Conservation (phyloP, 2,113 vertebrate genomes). For the Forbesichthys agassizii region DNA sequence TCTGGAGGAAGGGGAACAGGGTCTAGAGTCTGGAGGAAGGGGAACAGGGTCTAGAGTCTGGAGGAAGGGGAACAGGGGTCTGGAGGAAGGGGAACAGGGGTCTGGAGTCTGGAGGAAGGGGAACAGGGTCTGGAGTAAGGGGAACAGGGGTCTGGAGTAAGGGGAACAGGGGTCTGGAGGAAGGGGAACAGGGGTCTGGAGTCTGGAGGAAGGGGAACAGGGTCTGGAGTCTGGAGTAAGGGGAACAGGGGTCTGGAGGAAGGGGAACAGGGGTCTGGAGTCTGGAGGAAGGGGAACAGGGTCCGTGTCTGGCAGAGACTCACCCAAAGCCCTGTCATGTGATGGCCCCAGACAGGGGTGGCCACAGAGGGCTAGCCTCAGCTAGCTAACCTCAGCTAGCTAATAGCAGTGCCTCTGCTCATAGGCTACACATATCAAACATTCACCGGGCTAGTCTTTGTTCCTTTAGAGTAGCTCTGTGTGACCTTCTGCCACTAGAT, state of each 20-base stretch:
- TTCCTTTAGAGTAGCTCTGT: too few relatives aligned
- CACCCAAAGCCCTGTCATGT: too few relatives aligned
- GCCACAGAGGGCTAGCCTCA: too few relatives aligned
- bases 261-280: not conserved
- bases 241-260: too few relatives aligned
- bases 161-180: too few relatives aligned
- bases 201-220: not conserved
- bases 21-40: constrained; percentile 2
- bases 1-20: not conserved
- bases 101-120: not conserved
- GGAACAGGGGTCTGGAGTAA: too few relatives aligned
- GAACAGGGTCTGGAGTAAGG: not conserved
- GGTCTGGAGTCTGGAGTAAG: not conserved
- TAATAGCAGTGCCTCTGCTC: too few relatives aligned
- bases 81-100: not conserved
- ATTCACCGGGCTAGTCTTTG: too few relatives aligned
- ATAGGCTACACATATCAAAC: too few relatives aligned
- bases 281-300: not conserved
- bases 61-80: not conserved
- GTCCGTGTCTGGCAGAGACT: not conserved
- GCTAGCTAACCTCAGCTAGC: too few relatives aligned
- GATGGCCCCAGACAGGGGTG: too few relatives aligned
- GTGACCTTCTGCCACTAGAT: too few relatives aligned
- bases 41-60: not conserved
- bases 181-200: not conserved